Conservation (phyloP, 2,113 vertebrate genomes). For the Australoheros scitulus region DNA sequence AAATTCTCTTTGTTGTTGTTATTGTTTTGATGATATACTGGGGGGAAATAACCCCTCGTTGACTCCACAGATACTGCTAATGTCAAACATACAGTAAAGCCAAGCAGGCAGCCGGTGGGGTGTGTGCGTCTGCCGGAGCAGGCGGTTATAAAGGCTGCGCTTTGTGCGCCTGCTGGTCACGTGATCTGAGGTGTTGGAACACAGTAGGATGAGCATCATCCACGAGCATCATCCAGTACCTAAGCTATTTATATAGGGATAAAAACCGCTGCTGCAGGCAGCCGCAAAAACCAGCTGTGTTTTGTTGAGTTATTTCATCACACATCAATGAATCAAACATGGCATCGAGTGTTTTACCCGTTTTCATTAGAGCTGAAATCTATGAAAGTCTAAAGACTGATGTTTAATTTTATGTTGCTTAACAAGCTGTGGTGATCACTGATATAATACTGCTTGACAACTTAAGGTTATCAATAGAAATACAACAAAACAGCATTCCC, state of each 20-base stretch:
- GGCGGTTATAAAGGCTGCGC: slow-evolving; percentile 43
- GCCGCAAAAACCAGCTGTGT: not conserved
- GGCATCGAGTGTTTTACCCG: not conserved
- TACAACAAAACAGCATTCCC: not conserved
- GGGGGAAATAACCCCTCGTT: not conserved
- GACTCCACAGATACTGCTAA: slow-evolving; percentile 10
- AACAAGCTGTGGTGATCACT: not conserved
- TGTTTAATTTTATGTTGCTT: not conserved
- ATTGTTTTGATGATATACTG: not conserved
- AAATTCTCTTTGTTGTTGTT: not conserved
- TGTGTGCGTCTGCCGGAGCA: slow-evolving; percentile 34
- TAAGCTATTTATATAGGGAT: not conserved
- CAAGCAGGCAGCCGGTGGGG: slow-evolving; percentile 20
- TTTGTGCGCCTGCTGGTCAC: slow-evolving; percentile 64
- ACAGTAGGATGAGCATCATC: slow-evolving; percentile 16
- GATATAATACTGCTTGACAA: no score
- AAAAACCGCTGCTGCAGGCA: not conserved
- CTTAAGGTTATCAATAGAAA: not conserved
- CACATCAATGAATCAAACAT: not conserved
- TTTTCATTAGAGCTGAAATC: not conserved
- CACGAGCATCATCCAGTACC: not conserved
- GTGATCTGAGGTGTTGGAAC: slow-evolving; percentile 61
- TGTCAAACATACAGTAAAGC: slow-evolving; percentile 20
- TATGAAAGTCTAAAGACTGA: not conserved
- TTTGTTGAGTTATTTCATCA: not conserved